Evolutionary conservation across 2,113 vertebrate species (phyloP), one percentile per base, ranked within the genome.

Genomic region (Tenrec ecaudatus): DNA sequence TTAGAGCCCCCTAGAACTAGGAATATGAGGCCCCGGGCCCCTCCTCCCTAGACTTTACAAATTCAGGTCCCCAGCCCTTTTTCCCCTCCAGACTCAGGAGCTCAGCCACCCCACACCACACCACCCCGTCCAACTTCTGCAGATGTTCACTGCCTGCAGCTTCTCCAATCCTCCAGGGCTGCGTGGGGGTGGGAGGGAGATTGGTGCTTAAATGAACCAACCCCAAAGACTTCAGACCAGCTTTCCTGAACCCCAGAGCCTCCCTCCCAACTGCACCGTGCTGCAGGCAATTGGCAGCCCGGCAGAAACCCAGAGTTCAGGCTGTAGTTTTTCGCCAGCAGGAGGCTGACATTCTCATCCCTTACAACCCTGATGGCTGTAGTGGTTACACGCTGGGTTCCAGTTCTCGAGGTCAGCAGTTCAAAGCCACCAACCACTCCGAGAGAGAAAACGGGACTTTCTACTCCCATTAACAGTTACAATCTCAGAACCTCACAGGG

Each of bases 121-220:
- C 38, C 29, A n/a, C 38, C 90, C 60, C 73, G 40, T 47, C 79
- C 76, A 27, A 82, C 36, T 7, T 20, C 11, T 16, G 86, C 95
- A 95, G 94, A 91, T 95, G 88, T 94, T 96, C 82, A 57, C 53
- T 36, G 23, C 73, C 69, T 82, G 60, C 22, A 93, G 96, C 78
- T 93, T 96, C 96, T 88, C 94, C 95, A 93, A 94, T 94, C 95
- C 95, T 89, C 81, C 82, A 62, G 91, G 73, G 82, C 4, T 31
- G 64, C 25, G 64, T 25, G 89, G 86, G 90, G 81, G 80, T 36
- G 53, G 60, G 58, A 91, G 36, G 29, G 87, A 89, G 91, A 94
- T 20, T 75, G 89, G 15, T 73, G 66, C 76, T 62, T 94, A 95
- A 95, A 95, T 94, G 94, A 93, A 92, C 43, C 64, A 20, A 94